phyloP scores from a whole-genome alignment of 2,797 vertebrate species.

The Sebastes aleutianus region DNA sequence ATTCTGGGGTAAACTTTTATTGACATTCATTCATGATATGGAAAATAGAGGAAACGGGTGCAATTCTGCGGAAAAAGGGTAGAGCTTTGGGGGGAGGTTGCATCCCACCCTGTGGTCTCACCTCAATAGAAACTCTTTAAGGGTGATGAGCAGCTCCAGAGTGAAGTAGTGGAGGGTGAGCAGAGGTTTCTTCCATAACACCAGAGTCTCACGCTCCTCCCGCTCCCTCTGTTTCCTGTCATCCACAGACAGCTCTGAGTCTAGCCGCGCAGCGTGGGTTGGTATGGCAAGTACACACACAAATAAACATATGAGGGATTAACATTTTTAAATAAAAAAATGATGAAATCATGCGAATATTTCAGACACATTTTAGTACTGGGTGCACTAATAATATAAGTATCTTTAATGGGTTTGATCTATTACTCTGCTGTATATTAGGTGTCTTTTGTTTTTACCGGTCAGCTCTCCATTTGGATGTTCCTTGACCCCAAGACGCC shows the following conservation, averaged over 20 bases:
- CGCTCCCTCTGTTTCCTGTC: slow-evolving; percentile 81
- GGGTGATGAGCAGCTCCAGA: slow-evolving; percentile 86
- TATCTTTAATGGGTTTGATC: neutral
- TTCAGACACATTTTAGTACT: neutral
- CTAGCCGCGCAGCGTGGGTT: slow-evolving; percentile 51
- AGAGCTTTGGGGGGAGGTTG: neutral
- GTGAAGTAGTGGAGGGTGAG: slow-evolving; percentile 89
- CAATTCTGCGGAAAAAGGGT: neutral
- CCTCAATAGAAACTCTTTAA: slow-evolving; percentile 87
- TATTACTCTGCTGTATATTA: neutral
- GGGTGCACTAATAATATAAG: neutral
- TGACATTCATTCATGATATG: neutral
- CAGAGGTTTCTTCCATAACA: slow-evolving; percentile 88
- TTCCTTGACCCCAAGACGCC: slow-evolving; percentile 80
- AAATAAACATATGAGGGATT: neutral
- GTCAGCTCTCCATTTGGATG: slow-evolving; percentile 83
- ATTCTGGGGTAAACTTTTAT: neutral
- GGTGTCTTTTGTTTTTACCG: slow-evolving; percentile 66
- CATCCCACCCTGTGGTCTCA: slow-evolving; percentile 21
- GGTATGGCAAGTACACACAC: slow-evolving; percentile 6
- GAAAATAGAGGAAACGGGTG: neutral
- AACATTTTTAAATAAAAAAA: neutral
- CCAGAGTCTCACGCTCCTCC: slow-evolving; percentile 84
- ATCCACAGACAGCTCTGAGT: slow-evolving; percentile 68
- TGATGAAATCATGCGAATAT: neutral